Evolutionary conservation across 2,113 vertebrate genomes (phyloP).

Genomic region (Zootoca vivipara): DNA sequence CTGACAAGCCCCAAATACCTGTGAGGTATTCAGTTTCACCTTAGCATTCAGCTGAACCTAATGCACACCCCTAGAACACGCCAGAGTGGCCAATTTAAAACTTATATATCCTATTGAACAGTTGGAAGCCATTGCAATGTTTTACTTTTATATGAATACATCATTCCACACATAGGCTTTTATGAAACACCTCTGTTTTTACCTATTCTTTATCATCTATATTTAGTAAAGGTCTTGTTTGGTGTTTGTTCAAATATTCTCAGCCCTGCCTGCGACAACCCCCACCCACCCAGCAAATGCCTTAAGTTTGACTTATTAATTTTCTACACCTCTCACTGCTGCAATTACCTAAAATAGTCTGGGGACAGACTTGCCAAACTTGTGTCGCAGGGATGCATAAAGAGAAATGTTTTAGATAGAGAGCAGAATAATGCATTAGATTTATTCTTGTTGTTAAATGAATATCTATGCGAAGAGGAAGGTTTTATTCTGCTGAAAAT

Average conservation of each 20-base stretch:
- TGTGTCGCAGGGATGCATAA: not conserved
- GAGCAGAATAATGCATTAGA: not conserved
- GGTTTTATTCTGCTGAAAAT: not conserved
- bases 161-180: not conserved
- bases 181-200: not conserved
- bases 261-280: not conserved
- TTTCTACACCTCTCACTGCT: conserved; percentile 14
- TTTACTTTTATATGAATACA: not conserved
- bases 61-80: not conserved
- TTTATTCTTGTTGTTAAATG: conserved; percentile 4
- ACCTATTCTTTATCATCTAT: not conserved
- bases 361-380: not conserved
- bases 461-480: not conserved
- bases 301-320: not conserved
- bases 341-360: not conserved
- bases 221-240: not conserved
- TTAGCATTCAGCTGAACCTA: too few species aligned
- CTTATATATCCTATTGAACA: not conserved
- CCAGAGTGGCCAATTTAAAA: not conserved
- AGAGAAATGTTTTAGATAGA: conserved; percentile 13
- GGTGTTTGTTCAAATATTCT: not conserved
- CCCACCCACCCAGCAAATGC: not conserved
- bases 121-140: too few species aligned
- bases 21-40: too few species aligned
- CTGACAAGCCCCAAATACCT: too few species aligned